Evolutionary conservation across 2,113 vertebrate genomes (phyloP), one percentile per base, ranked within the genome.

Genomic region (Drymodes brunneopygia): DNA sequence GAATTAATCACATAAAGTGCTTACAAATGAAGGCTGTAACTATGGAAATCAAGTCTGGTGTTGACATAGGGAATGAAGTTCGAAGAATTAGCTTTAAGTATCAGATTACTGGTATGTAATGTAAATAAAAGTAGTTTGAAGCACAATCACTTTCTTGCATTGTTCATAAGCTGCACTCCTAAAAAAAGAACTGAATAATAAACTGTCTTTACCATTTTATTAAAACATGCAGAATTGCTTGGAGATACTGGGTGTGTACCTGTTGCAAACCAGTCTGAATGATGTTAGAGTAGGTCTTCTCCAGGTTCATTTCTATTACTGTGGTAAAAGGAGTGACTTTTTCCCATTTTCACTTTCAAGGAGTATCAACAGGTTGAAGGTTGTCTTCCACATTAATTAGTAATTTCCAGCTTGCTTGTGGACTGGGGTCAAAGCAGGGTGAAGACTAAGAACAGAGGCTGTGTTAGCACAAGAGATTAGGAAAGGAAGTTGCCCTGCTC

Each of bases 61-160:
- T 93, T 88, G 93, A 92, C 78, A 67, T 8, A 89, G 71, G 77
- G 84, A 97, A 40, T 61, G 17, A 56, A 77, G 16, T 62, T 93
- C 87, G 88, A 94, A 95, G 91, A 88, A 88, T 91, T 84, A 86
- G 67, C 72, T 95, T 94, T 94, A 82, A 72, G 71, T 91, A 94
- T 88, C 94, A 93, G 84, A 44, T 87, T 83, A 36, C 80, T 53
- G 81, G 57, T 95, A 86, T 81, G 50, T 92, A 35, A 95, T 97
- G 89, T 94, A 90, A 91, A 95, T 81, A 95, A 96, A 96, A 70
- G 50, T 86, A 93, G 84, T 92, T 92, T 38, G 65, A 97, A 98
- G 95, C 95, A 97, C 97, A 97, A 75, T 94, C 66, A 88, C 91
- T 96, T 94, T 92, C 96, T 95, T 97, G 71, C 90, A 80, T 83